phyloP scores from a whole-genome alignment of 2,797 vertebrate genomes.

The Furcifer pardalis region DNA sequence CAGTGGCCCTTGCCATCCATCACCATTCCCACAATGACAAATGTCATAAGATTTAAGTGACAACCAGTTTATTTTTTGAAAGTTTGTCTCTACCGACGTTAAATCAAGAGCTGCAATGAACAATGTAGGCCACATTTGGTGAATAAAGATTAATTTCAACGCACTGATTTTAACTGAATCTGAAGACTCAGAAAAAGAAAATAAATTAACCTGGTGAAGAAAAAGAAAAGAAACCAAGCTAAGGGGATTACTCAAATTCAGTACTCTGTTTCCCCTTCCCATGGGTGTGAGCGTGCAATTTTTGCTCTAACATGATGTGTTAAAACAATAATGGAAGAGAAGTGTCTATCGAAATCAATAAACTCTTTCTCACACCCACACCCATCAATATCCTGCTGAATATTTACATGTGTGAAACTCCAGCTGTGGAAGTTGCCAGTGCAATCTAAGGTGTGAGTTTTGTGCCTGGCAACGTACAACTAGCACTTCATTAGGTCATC shows the following conservation, averaged over 20 bases:
- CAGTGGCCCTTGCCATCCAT: background rate
- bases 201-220: background rate
- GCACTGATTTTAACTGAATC: slow-evolving; percentile 5
- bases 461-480: no score
- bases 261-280: slow-evolving; percentile 6
- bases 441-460: no score
- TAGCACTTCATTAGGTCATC: no score
- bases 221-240: background rate
- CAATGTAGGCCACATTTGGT: background rate
- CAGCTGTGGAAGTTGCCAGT: no score
- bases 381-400: no score
- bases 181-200: accelerated
- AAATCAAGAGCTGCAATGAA: accelerated
- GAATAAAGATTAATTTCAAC: background rate
- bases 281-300: background rate
- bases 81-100: accelerated
- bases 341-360: background rate
- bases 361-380: background rate
- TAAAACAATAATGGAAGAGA: slow-evolving; percentile 27
- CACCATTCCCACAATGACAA: background rate
- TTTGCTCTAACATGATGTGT: slow-evolving; percentile 6
- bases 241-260: slow-evolving; percentile 21
- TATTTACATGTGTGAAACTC: no score
- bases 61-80: background rate
- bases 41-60: background rate